These are phyloP conservation scores for Protaetia brevitarsis DNA, from an alignment of 1,140 invertebrate species.

Conservation along the genomic window DNA sequence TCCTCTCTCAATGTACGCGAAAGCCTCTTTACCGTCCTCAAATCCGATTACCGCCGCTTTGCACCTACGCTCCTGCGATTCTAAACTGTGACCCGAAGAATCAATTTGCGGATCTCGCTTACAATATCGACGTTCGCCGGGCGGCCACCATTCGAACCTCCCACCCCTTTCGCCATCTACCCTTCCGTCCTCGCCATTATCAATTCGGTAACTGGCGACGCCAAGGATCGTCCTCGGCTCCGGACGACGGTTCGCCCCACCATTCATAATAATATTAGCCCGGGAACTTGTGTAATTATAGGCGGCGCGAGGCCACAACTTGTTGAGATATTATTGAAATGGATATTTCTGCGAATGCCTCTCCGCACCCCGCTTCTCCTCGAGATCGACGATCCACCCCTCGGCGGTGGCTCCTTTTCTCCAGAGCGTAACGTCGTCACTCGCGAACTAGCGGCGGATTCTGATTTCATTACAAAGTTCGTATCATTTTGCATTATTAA, in stretches of 20 bases:
- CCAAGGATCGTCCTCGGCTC: neutral
- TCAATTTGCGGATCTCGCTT: constrained; percentile 16
- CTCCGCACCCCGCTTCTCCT: neutral
- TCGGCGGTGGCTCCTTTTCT: too few species aligned
- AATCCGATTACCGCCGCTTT: constrained; percentile 18
- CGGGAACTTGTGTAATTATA: constrained; percentile 20
- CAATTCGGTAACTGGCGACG: neutral
- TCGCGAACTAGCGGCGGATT: neutral
- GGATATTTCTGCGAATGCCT: constrained; percentile 10
- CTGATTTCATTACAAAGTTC: constrained; percentile 22
- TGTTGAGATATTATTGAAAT: constrained; percentile 20
- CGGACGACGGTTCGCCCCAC: neutral
- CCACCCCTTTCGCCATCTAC: neutral
- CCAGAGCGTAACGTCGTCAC: too few species aligned
- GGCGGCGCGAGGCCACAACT: constrained; percentile 7
- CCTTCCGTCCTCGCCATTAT: neutral
- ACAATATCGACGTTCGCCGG: neutral
- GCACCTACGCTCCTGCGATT: neutral
- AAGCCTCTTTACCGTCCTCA: constrained; percentile 15
- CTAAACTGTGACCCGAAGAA: constrained; percentile 20
- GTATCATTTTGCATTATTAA: constrained; percentile 17
- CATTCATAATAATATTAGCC: constrained; percentile 20
- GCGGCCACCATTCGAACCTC: neutral
- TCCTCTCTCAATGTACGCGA: neutral
- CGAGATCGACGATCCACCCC: too few species aligned